Evolutionary conservation across 2,888 invertebrate species (phyloP).

Genomic region (Drosophila fulvimacula): DNA sequence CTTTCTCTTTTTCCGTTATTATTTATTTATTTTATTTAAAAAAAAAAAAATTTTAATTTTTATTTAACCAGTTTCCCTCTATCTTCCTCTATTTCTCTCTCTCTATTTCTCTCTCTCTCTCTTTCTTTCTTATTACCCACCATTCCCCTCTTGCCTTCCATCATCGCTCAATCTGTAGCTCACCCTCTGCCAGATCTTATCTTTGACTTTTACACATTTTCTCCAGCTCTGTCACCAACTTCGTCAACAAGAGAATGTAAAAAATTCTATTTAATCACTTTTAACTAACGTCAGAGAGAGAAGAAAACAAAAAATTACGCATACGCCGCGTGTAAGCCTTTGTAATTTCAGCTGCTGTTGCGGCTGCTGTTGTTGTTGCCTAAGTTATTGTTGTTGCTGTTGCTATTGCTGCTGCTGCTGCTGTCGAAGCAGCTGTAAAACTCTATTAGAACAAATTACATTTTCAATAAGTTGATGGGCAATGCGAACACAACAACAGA

Average conservation of each 20-base stretch:
- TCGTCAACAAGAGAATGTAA: not conserved
- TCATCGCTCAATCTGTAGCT: not conserved
- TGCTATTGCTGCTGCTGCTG: conserved; percentile 9
- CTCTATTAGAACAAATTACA: conserved; percentile 74
- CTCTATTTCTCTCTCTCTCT: not conserved
- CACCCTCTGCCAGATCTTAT: not conserved
- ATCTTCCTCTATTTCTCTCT: not conserved
- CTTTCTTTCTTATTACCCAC: not conserved
- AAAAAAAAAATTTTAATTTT: too few species aligned
- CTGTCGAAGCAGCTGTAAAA: conserved; percentile 46
- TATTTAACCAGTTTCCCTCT: too few species aligned
- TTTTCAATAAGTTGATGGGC: conserved; percentile 69
- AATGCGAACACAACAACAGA: conserved; percentile 30
- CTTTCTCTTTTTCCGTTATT: not conserved
- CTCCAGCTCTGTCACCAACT: not conserved
- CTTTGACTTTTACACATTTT: not conserved
- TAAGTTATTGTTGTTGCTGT: conserved; percentile 19
- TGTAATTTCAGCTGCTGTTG: conserved; percentile 25
- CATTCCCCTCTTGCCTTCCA: not conserved
- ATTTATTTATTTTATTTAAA: not conserved
- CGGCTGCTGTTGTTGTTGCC: not conserved
- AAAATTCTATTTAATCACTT: not conserved
- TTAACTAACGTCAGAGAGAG: not conserved
- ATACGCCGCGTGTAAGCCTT: conserved; percentile 37
- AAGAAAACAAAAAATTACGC: conserved; percentile 30